Conservation (phyloP, 2,888 invertebrate genomes). For the Cosmia pyralina region DNA sequence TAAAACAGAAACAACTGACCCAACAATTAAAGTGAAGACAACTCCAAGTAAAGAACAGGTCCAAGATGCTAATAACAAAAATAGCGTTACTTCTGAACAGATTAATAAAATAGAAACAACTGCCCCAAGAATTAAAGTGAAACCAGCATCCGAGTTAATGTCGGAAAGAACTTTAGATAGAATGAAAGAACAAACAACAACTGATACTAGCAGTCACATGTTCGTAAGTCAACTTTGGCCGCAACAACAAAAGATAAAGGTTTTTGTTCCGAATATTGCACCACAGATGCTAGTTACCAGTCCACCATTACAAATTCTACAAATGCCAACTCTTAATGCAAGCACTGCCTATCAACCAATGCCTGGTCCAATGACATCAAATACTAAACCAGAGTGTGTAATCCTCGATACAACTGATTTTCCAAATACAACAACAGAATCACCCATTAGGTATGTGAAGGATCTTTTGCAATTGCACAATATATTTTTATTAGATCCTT, state of each 20-base stretch:
- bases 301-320: constrained; percentile 34
- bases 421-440: constrained; percentile 79
- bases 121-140: constrained; percentile 83
- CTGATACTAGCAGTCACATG: constrained; percentile 22
- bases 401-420: constrained; percentile 78
- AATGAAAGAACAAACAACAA: constrained; percentile 50
- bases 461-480: constrained; percentile 76
- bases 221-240: constrained; percentile 39
- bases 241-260: constrained; percentile 15
- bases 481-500: constrained; percentile 72
- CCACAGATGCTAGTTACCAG: constrained; percentile 7
- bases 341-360: constrained; percentile 21
- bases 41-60: constrained; percentile 26
- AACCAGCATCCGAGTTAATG: constrained; percentile 83
- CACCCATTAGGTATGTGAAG: constrained; percentile 81
- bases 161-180: constrained; percentile 70
- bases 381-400: constrained; percentile 53
- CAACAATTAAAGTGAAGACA: constrained; percentile 83
- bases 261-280: constrained; percentile 39
- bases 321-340: constrained; percentile 22
- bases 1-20: constrained; percentile 51
- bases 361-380: constrained; percentile 14
- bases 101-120: constrained; percentile 22
- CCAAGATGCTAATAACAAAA: constrained; percentile 20
- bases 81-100: constrained; percentile 2